Conservation (phyloP, 2,797 vertebrate genomes). For the Nannoperca obscura region DNA sequence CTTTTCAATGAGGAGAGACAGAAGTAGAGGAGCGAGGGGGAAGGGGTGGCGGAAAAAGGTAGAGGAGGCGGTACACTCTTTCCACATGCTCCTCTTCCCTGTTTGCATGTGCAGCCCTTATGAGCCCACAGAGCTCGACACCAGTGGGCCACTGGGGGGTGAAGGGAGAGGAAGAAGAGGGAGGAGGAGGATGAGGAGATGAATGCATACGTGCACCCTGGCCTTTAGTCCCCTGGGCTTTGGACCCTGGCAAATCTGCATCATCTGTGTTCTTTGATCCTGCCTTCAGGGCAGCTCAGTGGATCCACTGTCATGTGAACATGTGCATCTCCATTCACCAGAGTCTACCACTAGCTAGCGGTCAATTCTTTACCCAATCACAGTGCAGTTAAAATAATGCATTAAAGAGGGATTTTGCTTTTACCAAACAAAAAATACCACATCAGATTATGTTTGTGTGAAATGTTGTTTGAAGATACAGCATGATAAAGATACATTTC, state of each 20-base stretch:
- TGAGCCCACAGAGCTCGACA: constrained; percentile 29
- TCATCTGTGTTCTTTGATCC: constrained; percentile 65
- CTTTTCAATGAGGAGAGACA: constrained; percentile 52
- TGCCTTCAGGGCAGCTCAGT: constrained; percentile 32
- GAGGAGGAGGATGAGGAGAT: constrained; percentile 45
- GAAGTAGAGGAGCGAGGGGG: constrained; percentile 31
- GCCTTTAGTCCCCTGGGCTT: constrained; percentile 49
- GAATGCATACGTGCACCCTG: constrained; percentile 54
- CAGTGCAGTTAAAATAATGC: background rate
- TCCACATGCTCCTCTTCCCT: constrained; percentile 55
- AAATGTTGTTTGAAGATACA: constrained; percentile 19
- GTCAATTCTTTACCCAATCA: constrained; percentile 8
- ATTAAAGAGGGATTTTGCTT: constrained; percentile 18
- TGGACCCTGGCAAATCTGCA: constrained; percentile 50
- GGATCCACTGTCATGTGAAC: constrained; percentile 60
- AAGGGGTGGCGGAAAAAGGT: constrained; percentile 27
- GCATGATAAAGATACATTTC: background rate
- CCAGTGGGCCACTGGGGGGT: constrained; percentile 32
- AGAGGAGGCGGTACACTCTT: constrained; percentile 39
- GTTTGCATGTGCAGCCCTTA: constrained; percentile 55
- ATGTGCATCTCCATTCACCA: constrained; percentile 60
- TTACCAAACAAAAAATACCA: background rate
- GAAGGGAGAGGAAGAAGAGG: constrained; percentile 26
- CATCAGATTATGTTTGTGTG: constrained; percentile 25
- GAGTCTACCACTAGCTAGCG: background rate